Conservation (phyloP, 2,113 vertebrate genomes). For the Fukomys damarensis region DNA sequence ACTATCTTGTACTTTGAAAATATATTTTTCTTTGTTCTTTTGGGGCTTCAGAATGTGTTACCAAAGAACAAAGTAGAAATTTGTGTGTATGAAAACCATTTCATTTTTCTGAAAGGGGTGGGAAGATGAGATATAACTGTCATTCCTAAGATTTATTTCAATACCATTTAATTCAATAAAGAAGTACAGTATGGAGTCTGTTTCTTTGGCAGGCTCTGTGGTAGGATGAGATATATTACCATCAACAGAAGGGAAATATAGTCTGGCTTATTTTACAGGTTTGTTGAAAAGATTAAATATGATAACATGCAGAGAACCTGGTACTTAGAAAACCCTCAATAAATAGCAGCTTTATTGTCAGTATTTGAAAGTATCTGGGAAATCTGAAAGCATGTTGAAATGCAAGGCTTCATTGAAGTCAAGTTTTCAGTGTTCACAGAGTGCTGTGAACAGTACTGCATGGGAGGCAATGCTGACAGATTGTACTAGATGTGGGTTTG, state of each 20-base stretch:
- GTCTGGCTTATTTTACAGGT: not conserved
- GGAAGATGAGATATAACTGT: not conserved
- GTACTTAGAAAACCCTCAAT: not conserved
- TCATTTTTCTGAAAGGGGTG: slow-evolving; percentile 46
- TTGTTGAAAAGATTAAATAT: slow-evolving; percentile 17
- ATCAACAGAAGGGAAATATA: not conserved
- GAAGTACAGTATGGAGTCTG: not conserved
- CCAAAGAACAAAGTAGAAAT: slow-evolving; percentile 53
- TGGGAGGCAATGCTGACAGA: not conserved
- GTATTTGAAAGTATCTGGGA: not conserved
- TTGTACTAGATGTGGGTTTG: not conserved
- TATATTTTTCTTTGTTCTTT: slow-evolving; percentile 64
- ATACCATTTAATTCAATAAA: slow-evolving; percentile 44
- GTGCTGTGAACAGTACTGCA: not conserved
- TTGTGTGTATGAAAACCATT: not conserved
- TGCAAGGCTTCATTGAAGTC: not conserved
- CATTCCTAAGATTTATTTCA: slow-evolving; percentile 46
- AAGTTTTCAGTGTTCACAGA: not conserved
- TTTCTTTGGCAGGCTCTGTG: not conserved
- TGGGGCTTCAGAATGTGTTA: slow-evolving; percentile 34
- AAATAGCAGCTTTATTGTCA: not conserved
- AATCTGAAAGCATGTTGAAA: not conserved
- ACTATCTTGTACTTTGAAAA: slow-evolving; percentile 54
- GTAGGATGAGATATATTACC: not conserved
- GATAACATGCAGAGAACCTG: not conserved